Evolutionary conservation across 2,797 vertebrate species (phyloP).

Genomic region (Myotis daubentonii): DNA sequence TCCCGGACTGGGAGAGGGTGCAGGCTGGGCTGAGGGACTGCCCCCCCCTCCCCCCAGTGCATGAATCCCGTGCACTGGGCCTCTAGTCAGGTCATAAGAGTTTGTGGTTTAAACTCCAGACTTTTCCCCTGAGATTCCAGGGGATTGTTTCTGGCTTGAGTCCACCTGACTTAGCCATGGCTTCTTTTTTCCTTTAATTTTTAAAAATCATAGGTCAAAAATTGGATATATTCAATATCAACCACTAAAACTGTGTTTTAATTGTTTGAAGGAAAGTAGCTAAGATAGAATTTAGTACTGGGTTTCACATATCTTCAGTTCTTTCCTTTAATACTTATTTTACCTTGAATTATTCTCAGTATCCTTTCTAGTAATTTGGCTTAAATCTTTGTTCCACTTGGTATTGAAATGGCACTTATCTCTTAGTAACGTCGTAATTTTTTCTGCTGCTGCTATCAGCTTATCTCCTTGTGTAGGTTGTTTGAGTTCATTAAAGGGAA

Average conservation of each 20-base stretch:
- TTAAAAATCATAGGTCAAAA: neutral
- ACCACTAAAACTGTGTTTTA: constrained; percentile 6
- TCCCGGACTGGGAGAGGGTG: too few species aligned
- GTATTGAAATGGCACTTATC: neutral
- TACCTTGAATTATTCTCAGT: neutral
- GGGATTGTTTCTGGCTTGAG: neutral
- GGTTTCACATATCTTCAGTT: neutral
- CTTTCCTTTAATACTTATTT: neutral
- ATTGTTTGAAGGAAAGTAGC: constrained; percentile 9
- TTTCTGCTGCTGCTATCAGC: neutral
- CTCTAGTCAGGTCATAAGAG: neutral
- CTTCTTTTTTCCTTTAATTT: neutral
- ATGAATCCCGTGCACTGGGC: too few species aligned
- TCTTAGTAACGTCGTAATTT: neutral
- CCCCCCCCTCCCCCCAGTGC: too few species aligned
- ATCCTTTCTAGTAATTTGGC: neutral
- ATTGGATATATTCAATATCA: neutral
- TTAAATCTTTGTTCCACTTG: constrained; percentile 13
- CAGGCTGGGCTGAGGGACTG: too few species aligned
- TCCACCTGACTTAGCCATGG: neutral
- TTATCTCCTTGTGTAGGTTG: neutral
- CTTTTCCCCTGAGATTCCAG: accelerated
- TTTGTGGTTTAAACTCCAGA: neutral
- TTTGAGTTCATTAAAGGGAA: neutral
- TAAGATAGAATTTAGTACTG: neutral